These are phyloP conservation scores for Agrotis clavis DNA, from an alignment of 2,888 invertebrate species.

Conservation along the genomic window DNA sequence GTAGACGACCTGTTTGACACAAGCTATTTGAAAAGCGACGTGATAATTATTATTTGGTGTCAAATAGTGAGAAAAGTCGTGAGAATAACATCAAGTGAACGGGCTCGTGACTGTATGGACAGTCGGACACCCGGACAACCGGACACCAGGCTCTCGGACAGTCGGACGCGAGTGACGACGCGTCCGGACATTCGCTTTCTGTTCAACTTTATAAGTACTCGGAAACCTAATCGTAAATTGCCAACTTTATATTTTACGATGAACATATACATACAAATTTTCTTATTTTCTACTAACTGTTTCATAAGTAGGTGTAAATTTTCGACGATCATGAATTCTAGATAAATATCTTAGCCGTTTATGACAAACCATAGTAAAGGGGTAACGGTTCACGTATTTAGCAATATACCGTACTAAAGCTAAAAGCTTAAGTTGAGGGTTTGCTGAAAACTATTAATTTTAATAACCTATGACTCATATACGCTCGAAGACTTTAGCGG, in stretches of 20 bases:
- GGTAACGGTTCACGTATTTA: slow-evolving; percentile 53
- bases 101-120: slow-evolving; percentile 69
- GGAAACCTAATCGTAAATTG: slow-evolving; percentile 65
- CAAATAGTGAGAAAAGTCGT: slow-evolving; percentile 76
- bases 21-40: slow-evolving; percentile 70
- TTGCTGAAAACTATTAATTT: slow-evolving; percentile 64
- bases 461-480: slow-evolving; percentile 60
- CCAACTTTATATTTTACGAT: slow-evolving; percentile 63
- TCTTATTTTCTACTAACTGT: slow-evolving; percentile 57
- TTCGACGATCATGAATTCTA: slow-evolving; percentile 46
- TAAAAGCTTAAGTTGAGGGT: slow-evolving; percentile 30
- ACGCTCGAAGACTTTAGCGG: slow-evolving; percentile 51
- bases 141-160: slow-evolving; percentile 13
- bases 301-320: slow-evolving; percentile 61
- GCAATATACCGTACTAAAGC: slow-evolving; percentile 28
- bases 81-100: slow-evolving; percentile 73
- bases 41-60: slow-evolving; percentile 76
- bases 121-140: slow-evolving; percentile 21
- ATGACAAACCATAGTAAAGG: slow-evolving; percentile 34
- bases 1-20: slow-evolving; percentile 66
- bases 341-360: slow-evolving; percentile 61
- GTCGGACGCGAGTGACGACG: background rate
- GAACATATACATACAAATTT: slow-evolving; percentile 49
- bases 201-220: slow-evolving; percentile 53
- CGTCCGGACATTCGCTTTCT: slow-evolving; percentile 36